These are phyloP conservation scores for Myrmecophaga tridactyla DNA, from an alignment of 2,113 vertebrate genomes.

Conservation along the genomic window DNA sequence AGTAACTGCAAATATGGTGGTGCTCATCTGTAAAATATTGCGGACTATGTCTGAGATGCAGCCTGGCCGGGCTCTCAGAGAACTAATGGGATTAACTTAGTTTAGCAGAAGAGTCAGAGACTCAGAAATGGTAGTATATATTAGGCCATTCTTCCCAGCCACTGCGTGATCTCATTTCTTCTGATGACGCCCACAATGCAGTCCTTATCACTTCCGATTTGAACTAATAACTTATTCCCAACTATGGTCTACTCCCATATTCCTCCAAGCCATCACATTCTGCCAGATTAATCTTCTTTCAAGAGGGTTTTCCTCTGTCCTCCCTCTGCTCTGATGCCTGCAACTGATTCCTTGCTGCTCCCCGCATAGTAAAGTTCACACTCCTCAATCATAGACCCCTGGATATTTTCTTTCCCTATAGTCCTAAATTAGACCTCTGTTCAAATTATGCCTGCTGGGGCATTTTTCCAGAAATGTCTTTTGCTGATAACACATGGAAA, in stretches of 20 bases:
- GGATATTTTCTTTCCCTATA: neutral
- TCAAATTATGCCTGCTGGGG: neutral
- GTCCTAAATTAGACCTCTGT: neutral
- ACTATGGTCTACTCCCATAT: neutral
- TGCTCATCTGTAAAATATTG: neutral
- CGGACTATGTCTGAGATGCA: neutral
- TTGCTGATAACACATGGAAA: neutral
- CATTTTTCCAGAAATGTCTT: neutral
- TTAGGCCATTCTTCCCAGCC: neutral
- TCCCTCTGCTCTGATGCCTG: neutral
- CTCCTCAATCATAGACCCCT: neutral
- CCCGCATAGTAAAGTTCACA: neutral
- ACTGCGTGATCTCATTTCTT: neutral
- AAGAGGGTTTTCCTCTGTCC: neutral
- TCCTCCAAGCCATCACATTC: neutral
- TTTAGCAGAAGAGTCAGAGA: neutral
- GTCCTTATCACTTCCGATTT: neutral
- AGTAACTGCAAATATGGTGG: neutral
- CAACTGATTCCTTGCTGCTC: neutral
- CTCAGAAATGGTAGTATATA: fast-evolving
- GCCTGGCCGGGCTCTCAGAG: neutral
- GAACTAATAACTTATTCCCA: neutral
- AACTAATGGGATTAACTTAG: neutral
- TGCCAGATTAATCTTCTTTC: neutral
- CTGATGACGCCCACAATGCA: neutral